Base-by-base conservation (phyloP, 2,797 vertebrate genomes). In the Apodemus agrarius region DNA sequence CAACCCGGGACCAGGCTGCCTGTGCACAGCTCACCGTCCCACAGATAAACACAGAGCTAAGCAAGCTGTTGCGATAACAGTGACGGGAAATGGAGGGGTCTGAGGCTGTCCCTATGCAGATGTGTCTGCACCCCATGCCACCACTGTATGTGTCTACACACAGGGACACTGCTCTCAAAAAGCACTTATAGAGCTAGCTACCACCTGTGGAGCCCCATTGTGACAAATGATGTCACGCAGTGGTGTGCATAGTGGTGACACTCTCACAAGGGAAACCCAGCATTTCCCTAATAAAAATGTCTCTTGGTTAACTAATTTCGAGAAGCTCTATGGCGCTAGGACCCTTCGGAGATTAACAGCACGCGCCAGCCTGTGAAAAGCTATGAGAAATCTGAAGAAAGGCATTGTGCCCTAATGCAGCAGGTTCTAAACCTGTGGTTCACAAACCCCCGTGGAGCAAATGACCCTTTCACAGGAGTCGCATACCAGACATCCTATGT, bases 351-450 rank as follows among this genome's bases (percentile, higher is more conserved):
- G 24, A 72, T 17, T 46, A 26, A 40, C 57, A 52, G 17, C 1
- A 6, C 34, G 13, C 46, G 26, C n/a, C 69, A 69, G 54, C 61
- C 46, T 37, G 49, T 87, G 86, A 87, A 81, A 90, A 94, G 34
- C 59, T 90, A 78, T 69, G 85, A 90, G 78, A 93, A 93, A 59
- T 88, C 83, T 76, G 14, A 90, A 75, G 29, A 76, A 67, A 84
- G 65, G 37, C 40, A 65, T 40, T 37, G 7, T 89, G 40, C 37
- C 29, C 31, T 46, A 57, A 85, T 69, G 40, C 11, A 1, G 16
- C 8, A 14, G 8, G 19, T 31, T 24, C 43, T 61, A 83, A 83
- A 43, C 3, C 26, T 63, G 14, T 21, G 81, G 54, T 37, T 40
- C 49, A 37, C 1, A 22, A 40, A 13, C 22, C 22, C 21, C 54